These are phyloP conservation scores for Ophion ventricosus DNA, from an alignment of 2,888 invertebrate species.

Conservation along the genomic window DNA sequence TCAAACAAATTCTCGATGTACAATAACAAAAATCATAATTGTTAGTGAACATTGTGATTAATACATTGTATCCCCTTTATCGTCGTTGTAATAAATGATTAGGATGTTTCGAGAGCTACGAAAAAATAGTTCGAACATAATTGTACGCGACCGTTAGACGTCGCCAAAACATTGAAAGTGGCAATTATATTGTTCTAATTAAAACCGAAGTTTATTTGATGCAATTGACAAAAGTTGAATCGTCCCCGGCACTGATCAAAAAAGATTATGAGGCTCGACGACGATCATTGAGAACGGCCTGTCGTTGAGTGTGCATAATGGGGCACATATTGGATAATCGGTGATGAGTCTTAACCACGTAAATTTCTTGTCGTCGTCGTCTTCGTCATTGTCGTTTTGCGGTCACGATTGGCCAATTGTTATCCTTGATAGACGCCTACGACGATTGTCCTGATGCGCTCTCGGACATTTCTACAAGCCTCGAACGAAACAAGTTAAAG, in stretches of 20 bases:
- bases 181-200: neutral
- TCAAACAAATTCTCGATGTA: neutral
- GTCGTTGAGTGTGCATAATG: constrained; percentile 34
- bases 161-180: neutral
- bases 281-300: constrained; percentile 26
- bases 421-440: constrained; percentile 46
- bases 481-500: neutral
- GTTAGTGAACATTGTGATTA: too few species aligned
- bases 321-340: constrained; percentile 60
- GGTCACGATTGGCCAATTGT: constrained; percentile 45
- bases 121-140: neutral
- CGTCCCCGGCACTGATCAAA: neutral
- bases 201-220: neutral
- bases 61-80: too few species aligned
- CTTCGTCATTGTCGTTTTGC: constrained; percentile 2
- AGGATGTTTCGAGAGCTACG: too few species aligned
- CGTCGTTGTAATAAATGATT: too few species aligned
- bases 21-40: constrained; percentile 6
- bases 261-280: constrained; percentile 2
- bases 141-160: neutral
- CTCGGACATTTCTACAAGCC: constrained; percentile 28
- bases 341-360: constrained; percentile 44
- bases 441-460: constrained; percentile 13
- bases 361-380: constrained; percentile 52
- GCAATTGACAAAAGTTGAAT: constrained; percentile 1